phyloP scores from a whole-genome alignment of 2,797 vertebrate species.

The Muscicapa comitata region DNA sequence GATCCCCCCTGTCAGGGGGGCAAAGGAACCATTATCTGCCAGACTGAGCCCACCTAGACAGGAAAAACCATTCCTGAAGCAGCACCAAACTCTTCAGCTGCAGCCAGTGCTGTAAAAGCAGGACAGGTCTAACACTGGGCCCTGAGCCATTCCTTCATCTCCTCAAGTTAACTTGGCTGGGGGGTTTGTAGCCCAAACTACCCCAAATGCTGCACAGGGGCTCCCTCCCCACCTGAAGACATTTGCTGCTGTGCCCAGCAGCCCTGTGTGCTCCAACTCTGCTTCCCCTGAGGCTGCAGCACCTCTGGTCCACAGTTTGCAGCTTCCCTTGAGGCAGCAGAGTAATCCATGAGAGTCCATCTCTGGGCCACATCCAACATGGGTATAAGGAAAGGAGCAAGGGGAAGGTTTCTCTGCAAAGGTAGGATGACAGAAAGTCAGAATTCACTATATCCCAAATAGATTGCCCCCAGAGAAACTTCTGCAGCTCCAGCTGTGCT shows the following conservation, averaged over 20 bases:
- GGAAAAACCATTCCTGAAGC: neutral
- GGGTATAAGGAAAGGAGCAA: neutral
- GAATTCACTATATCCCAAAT: neutral
- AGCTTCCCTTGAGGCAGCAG: neutral
- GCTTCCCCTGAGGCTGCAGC: neutral
- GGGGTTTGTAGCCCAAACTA: neutral
- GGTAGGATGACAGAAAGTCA: neutral
- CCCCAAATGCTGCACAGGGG: neutral
- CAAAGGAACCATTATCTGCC: neutral
- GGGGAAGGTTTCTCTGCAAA: neutral
- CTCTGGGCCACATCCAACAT: neutral
- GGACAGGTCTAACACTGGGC: neutral
- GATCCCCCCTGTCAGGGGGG: neutral
- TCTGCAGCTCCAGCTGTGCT: neutral
- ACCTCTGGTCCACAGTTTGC: neutral
- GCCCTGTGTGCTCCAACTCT: neutral
- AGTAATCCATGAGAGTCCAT: neutral
- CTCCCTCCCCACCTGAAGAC: fast-evolving
- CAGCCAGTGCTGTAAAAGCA: neutral
- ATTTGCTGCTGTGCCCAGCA: neutral
- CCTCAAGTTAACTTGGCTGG: neutral
- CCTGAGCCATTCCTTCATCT: neutral
- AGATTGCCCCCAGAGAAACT: neutral
- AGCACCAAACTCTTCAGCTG: neutral
- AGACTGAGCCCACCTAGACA: neutral